Base-by-base conservation (phyloP, 2,113 vertebrate genomes). In the Alosa alosa region DNA sequence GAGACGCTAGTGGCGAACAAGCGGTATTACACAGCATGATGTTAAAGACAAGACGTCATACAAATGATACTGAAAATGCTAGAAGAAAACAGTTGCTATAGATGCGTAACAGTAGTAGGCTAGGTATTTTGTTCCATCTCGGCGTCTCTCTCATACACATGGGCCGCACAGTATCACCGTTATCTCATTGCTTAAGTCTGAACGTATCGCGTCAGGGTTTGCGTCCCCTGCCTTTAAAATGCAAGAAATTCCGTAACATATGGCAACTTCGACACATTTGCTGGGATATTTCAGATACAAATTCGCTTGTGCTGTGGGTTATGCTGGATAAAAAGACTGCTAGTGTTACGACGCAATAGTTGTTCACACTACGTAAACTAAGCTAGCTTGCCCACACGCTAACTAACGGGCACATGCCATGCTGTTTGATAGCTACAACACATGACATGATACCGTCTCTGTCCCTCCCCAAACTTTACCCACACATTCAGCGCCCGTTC, bases 391-490 rank as follows among this genome's bases (percentile, higher is more conserved):
- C 68, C 46, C 82, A 46, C 10, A 11, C 25, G 46, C 82, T 31
- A 50, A 22, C 44, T 31, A 57, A 57, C 45, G 52, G 52, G n/a
- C 17, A 78, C 83, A 46, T 83, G 20, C 31, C 83, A 85, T 78
- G 36, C 78, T 86, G 41, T 52, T 85, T 45, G 45, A 64, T 82
- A 84, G 72, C 87, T 45, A 49, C 68, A 47, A 81, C 60, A 82
- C 83, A 83, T 82, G 85, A 86, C 72, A 75, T 64, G 45, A 52
- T 82, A 82, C 81, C 47, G 36, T 78, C 25, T 13, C 72, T 83
- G 72, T 81, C 87, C 85, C 85, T 86, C 87, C 87, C 83, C 87
- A 88, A 88, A 88, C 87, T 88, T 86, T 86, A 64, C 87, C 84
- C 45, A 84, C 83, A 36, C 72, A 82, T 47, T 78, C 87, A 22